These are phyloP conservation scores for Albula glossodonta DNA, from an alignment of 2,113 vertebrate genomes.

Conservation along the genomic window DNA sequence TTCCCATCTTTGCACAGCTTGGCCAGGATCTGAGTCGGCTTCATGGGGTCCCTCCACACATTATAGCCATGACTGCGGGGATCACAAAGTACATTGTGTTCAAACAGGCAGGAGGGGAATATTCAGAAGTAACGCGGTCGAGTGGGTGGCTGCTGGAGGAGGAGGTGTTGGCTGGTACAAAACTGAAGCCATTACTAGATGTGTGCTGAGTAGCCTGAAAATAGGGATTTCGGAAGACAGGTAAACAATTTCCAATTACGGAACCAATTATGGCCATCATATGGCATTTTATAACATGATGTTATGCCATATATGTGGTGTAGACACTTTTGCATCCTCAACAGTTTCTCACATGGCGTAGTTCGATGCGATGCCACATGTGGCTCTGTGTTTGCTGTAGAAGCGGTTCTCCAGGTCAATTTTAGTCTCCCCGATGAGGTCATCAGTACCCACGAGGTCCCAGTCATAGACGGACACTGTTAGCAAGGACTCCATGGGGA, in stretches of 20 bases:
- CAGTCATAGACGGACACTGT: conserved; percentile 94
- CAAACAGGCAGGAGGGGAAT: neutral
- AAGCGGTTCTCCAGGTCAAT: conserved; percentile 96
- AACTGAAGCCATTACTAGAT: too few relatives aligned
- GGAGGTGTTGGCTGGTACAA: too few relatives aligned
- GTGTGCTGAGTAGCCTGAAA: too few relatives aligned
- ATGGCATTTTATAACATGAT: too few relatives aligned
- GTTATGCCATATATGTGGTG: too few relatives aligned
- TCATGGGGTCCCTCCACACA: conserved; percentile 91
- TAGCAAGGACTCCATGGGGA: conserved; percentile 97
- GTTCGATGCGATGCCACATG: conserved; percentile 82
- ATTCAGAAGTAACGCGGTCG: neutral
- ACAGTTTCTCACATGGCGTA: conserved; percentile 79
- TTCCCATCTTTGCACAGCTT: conserved; percentile 93
- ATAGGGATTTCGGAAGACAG: too few relatives aligned
- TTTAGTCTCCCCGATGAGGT: conserved; percentile 96
- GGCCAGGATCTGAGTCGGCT: conserved; percentile 89
- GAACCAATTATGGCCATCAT: too few relatives aligned
- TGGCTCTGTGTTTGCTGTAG: conserved; percentile 96
- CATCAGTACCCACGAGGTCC: conserved; percentile 95
- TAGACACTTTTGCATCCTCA: neutral
- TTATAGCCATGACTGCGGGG: conserved; percentile 88
- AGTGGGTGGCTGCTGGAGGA: too few relatives aligned
- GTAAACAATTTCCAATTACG: too few relatives aligned
- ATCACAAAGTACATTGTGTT: conserved; percentile 8